Evolutionary conservation across 1,140 invertebrate species (phyloP), one percentile per base, ranked within the genome.

Genomic region (Phortica variegata): DNA sequence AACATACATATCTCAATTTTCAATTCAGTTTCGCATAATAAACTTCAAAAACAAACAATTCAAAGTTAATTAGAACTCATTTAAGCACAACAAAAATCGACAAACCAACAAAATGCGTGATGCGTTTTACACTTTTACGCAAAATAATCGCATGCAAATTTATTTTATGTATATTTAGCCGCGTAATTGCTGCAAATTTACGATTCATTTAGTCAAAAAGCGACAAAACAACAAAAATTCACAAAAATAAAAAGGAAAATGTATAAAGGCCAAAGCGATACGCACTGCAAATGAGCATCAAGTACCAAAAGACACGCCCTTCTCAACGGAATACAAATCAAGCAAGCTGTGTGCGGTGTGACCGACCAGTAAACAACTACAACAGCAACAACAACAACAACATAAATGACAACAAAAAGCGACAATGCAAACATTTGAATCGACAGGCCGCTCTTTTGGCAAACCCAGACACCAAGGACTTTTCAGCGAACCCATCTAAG

Each of bases 111-210:
- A 31, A 50, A 56, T 60, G 62, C 60, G 54, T 60, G 49, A 63
- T 68, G 38, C 55, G 58, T 55, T 53, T 48, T 56, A 53, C 43
- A 56, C 50, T 60, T 58, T 58, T 57, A 58, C 49, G 51, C 50
- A 38, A 66, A 59, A 60, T 66, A 68, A 68, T 68, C 62, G 60
- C 52, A 68, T 68, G 63, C 52, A 68, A 68, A 68, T 66, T 66
- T 68, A 66, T 66, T 66, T 66, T 54, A 68, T 68, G 57, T 57
- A 69, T 68, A 68, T 69, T 69, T 68, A 68, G 50, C 65, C 63
- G 47, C 63, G 57, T 68, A 68, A 68, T 68, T 68, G 57, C 60
- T 60, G 52, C 65, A 68, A 68, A 68, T 68, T 68, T 63, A 56
- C 65, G 60, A 69, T 68, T 68, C 63, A 68, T 68, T 68, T 63